These are phyloP conservation scores for Dallia pectoralis DNA, from an alignment of 2,797 vertebrate species.

Conservation along the genomic window DNA sequence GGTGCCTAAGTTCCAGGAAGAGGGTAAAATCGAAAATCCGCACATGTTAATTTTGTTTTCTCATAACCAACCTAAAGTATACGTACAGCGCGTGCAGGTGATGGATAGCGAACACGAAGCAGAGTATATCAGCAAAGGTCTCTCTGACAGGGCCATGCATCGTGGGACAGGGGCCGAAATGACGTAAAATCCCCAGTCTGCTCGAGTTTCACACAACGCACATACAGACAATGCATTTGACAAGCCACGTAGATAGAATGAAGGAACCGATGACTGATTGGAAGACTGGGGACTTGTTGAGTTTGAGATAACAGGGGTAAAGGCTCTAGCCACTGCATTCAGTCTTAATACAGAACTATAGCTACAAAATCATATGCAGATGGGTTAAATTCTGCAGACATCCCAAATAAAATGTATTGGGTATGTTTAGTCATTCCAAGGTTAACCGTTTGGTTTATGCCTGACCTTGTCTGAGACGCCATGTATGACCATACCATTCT, in stretches of 20 bases:
- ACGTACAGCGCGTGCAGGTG: neutral
- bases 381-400: neutral
- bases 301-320: too few relatives aligned
- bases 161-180: too few relatives aligned
- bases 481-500: conserved; percentile 82
- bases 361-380: neutral
- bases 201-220: too few relatives aligned
- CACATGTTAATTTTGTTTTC: neutral
- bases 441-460: neutral
- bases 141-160: neutral
- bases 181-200: too few relatives aligned
- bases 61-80: neutral
- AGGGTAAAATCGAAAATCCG: neutral
- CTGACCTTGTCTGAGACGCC: neutral
- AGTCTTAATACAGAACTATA: neutral
- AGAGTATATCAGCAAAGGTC: neutral
- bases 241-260: too few relatives aligned
- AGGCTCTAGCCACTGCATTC: neutral
- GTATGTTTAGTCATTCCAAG: neutral
- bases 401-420: neutral
- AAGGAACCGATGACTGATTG: too few relatives aligned
- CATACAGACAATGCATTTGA: too few relatives aligned
- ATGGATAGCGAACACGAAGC: neutral
- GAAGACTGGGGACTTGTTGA: too few relatives aligned
- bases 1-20: conserved; percentile 76